phyloP scores from a whole-genome alignment of 1,140 invertebrate species.

The Pissodes strobi region DNA sequence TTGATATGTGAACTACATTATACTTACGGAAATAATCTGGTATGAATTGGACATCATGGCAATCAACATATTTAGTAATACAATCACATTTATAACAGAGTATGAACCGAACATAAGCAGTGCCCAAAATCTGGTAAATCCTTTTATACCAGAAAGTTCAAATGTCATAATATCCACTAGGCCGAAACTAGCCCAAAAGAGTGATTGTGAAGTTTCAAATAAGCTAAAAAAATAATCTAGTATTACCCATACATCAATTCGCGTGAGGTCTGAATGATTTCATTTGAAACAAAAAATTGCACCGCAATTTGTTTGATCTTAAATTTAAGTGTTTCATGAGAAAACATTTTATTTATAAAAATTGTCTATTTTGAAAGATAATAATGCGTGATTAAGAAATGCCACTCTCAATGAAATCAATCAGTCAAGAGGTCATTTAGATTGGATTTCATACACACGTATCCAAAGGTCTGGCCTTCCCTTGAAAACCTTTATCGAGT shows the following conservation, averaged over 20 bases:
- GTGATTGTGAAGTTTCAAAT: constrained; percentile 85
- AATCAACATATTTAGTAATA: constrained; percentile 83
- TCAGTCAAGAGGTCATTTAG: too few species aligned
- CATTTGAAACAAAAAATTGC: too few species aligned
- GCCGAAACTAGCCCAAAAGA: constrained; percentile 91
- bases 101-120: constrained; percentile 81
- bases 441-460: too few species aligned
- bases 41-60: constrained; percentile 93
- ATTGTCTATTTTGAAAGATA: too few species aligned
- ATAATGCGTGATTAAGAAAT: too few species aligned
- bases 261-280: too few species aligned
- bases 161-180: constrained; percentile 81
- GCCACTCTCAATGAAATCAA: too few species aligned
- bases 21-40: constrained; percentile 69
- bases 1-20: too few species aligned
- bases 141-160: constrained; percentile 75
- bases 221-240: constrained; percentile 68
- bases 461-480: neutral
- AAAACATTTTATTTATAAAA: too few species aligned
- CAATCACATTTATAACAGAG: constrained; percentile 84
- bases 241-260: too few species aligned
- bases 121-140: constrained; percentile 80
- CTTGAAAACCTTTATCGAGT: neutral
- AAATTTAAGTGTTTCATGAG: too few species aligned
- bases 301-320: too few species aligned